A percentile compares a stretch with the other conserved stretches of the same genome.
These are phyloP conservation scores for Poecilobothrus nobilitatus DNA, from an alignment of 2,888 invertebrate genomes.

Conservation along the genomic window DNA sequence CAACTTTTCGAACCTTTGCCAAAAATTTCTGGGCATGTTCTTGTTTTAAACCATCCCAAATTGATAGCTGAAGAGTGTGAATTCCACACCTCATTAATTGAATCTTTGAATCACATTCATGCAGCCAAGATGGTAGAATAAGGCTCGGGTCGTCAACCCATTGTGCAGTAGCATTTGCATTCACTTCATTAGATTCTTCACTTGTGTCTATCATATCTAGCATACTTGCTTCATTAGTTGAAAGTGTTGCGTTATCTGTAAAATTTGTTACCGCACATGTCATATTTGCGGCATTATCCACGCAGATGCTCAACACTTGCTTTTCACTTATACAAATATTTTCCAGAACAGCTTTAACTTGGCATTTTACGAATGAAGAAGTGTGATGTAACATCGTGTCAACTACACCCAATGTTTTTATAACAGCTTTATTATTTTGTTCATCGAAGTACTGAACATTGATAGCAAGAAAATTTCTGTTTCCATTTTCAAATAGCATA, in stretches of 20 bases:
- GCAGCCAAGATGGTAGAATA: slow-evolving; percentile 9
- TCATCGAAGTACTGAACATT: slow-evolving; percentile 9
- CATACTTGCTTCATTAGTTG: not conserved
- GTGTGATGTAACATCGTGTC: not conserved
- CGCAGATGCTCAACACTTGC: slow-evolving; percentile 10
- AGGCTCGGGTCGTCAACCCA: slow-evolving; percentile 5
- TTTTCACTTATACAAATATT: slow-evolving; percentile 9
- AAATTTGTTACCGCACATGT: slow-evolving; percentile 10
- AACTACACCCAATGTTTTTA: not conserved
- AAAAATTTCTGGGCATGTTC: too few relatives aligned
- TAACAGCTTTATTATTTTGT: not conserved
- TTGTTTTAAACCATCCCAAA: slow-evolving; percentile 14
- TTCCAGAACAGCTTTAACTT: slow-evolving; percentile 9
- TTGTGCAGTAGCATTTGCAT: slow-evolving; percentile 1
- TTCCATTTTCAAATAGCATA: slow-evolving; percentile 9
- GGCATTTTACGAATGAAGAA: not conserved
- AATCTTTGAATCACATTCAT: slow-evolving; percentile 5
- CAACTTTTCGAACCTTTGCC: too few relatives aligned
- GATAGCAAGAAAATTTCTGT: slow-evolving; percentile 4
- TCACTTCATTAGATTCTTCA: slow-evolving; percentile 2
- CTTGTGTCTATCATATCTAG: not conserved
- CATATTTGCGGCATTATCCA: slow-evolving; percentile 8
- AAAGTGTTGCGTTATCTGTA: slow-evolving; percentile 9
- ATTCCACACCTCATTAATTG: slow-evolving; percentile 7
- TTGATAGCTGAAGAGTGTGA: slow-evolving; percentile 8